A percentile compares a stretch with the other conserved stretches of the same genome.
Conservation (phyloP, 2,888 invertebrate species). For the Deilephila porcellus region DNA sequence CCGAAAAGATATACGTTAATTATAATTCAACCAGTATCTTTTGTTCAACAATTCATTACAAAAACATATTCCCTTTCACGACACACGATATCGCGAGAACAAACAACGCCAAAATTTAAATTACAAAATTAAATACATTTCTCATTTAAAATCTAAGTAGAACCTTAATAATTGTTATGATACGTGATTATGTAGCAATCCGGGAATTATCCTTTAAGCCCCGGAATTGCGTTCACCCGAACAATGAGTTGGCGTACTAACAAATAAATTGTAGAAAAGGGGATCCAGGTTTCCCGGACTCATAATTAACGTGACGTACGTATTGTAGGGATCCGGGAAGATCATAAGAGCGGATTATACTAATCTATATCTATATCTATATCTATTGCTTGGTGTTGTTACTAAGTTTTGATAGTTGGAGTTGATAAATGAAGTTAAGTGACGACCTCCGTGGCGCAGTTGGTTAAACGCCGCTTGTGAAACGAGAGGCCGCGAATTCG, state of each 20-base stretch:
- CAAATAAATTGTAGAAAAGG: slow-evolving; percentile 59
- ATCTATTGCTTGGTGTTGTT: not conserved
- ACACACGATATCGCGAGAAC: not conserved
- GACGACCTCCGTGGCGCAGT: no score
- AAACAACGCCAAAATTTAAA: not conserved
- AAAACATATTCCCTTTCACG: not conserved
- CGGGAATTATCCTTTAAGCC: slow-evolving; percentile 44
- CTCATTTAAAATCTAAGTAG: slow-evolving; percentile 29
- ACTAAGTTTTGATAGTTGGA: not conserved
- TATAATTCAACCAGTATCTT: no score
- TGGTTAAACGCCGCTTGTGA: no score
- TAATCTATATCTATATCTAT: not conserved
- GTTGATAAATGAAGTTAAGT: no score
- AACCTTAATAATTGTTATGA: slow-evolving; percentile 44
- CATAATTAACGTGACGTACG: slow-evolving; percentile 65
- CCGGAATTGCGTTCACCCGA: slow-evolving; percentile 45
- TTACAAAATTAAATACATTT: slow-evolving; percentile 4
- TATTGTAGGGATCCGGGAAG: slow-evolving; percentile 45
- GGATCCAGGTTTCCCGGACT: slow-evolving; percentile 49
- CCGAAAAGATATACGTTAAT: no score
- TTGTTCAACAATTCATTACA: not conserved
- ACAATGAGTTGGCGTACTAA: slow-evolving; percentile 45
- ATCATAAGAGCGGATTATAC: not conserved
- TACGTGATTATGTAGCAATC: slow-evolving; percentile 29
- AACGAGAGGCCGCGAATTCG: no score